Evolutionary conservation across 92 coral and sea anemone species (phyloP).

Genomic region (Metridium senile): DNA sequence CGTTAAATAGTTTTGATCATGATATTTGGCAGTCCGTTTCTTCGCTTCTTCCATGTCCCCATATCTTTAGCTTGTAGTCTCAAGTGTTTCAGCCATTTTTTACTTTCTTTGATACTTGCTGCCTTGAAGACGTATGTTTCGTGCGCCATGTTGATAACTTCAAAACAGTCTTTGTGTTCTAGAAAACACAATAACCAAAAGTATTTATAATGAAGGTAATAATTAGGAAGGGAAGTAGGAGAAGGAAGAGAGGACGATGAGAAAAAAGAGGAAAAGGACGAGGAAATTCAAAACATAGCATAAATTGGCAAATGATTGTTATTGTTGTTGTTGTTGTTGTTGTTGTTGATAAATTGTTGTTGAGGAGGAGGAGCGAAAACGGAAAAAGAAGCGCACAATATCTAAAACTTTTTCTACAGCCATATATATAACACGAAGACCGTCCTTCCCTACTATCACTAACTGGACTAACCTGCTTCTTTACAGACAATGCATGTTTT

Average conservation of each 20-base stretch:
- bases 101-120: slow-evolving; percentile 60
- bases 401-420: no score
- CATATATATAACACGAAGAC: no score
- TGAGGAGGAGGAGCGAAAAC: no score
- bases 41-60: slow-evolving; percentile 90
- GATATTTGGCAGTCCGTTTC: slow-evolving; percentile 94
- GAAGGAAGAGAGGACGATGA: no score
- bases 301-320: no score
- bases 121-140: slow-evolving; percentile 85
- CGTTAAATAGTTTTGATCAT: slow-evolving; percentile 74
- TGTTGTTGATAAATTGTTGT: no score
- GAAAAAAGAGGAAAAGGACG: no score
- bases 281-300: no score
- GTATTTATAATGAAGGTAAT: not conserved
- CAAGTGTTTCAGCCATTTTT: slow-evolving; percentile 86
- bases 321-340: no score
- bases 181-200: slow-evolving; percentile 17
- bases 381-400: no score
- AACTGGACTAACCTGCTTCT: slow-evolving; percentile 65
- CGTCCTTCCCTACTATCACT: no score
- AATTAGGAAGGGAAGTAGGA: not conserved
- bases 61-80: slow-evolving; percentile 60
- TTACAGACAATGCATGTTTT: slow-evolving; percentile 70
- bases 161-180: slow-evolving; percentile 88
- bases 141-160: slow-evolving; percentile 71